Conservation (phyloP, 2,888 invertebrate species). For the Himalopsyche anomala region DNA sequence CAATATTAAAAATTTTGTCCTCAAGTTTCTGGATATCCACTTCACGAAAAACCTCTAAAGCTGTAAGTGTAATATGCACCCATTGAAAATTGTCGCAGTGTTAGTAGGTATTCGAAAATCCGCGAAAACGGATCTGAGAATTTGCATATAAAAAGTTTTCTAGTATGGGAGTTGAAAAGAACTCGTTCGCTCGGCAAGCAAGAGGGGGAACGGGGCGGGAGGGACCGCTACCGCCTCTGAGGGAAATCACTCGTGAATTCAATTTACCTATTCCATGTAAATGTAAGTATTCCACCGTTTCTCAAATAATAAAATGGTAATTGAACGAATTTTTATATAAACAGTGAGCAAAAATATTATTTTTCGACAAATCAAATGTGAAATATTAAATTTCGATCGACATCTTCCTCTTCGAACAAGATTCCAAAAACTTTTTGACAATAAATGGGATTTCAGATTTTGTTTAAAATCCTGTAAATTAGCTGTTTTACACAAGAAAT, state of each 20-base stretch:
- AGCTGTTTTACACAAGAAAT: no score
- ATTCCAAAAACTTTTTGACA: no score
- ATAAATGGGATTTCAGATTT: no score
- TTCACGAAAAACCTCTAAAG: neutral
- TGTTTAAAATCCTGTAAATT: no score
- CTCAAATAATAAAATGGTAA: neutral
- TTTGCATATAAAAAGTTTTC: constrained; percentile 65
- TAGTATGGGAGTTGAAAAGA: constrained; percentile 56
- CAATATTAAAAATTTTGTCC: no score
- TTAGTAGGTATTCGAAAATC: constrained; percentile 52
- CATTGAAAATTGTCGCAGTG: constrained; percentile 2
- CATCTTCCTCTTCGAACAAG: no score
- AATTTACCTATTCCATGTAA: constrained; percentile 52
- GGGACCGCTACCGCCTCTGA: constrained; percentile 39
- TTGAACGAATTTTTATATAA: no score
- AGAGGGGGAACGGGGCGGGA: neutral
- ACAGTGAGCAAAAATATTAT: no score
- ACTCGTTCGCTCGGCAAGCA: constrained; percentile 52
- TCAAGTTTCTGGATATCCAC: no score
- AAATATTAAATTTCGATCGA: no score
- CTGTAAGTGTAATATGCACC: neutral
- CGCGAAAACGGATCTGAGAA: constrained; percentile 54
- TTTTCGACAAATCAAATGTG: no score
- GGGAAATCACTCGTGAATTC: constrained; percentile 60
- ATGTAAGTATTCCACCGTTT: constrained; percentile 11